A percentile compares a stretch with the other conserved stretches of the same genome.
Conservation (phyloP, 1,140 invertebrate genomes). For the Pollicipes pollicipes region DNA sequence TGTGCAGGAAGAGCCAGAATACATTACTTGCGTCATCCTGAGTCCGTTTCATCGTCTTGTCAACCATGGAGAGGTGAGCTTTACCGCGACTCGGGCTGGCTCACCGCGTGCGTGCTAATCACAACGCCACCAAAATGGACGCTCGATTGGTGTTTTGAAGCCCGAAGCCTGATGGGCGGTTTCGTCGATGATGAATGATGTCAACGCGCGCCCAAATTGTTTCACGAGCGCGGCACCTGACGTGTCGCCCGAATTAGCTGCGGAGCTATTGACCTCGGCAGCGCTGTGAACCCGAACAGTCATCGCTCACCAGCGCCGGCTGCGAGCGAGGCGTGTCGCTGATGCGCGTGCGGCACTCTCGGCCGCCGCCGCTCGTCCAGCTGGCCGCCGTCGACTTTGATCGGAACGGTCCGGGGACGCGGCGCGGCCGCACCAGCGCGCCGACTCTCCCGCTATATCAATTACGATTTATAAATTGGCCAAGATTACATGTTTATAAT, state of each 20-base stretch:
- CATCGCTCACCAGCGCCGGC: background rate
- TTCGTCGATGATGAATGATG: background rate
- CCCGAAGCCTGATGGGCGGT: background rate
- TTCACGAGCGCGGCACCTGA: no score
- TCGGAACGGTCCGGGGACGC: background rate
- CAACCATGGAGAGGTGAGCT: no score
- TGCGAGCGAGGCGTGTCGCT: background rate
- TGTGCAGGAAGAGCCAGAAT: no score
- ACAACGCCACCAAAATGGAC: background rate
- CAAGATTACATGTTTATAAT: conserved; percentile 2
- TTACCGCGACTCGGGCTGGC: no score
- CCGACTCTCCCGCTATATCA: background rate
- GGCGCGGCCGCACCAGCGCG: no score
- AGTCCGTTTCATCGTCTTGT: no score
- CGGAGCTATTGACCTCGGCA: no score
- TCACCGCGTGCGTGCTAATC: background rate
- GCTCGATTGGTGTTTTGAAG: background rate
- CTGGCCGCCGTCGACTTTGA: background rate
- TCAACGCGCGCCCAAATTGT: background rate
- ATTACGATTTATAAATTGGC: background rate
- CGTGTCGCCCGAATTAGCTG: no score
- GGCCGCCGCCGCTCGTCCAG: no score
- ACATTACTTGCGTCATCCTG: no score
- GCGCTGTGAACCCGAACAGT: background rate
- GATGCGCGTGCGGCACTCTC: background rate